Base-by-base conservation (phyloP, 1,140 invertebrate genomes). In the Asbolus verrucosus region DNA sequence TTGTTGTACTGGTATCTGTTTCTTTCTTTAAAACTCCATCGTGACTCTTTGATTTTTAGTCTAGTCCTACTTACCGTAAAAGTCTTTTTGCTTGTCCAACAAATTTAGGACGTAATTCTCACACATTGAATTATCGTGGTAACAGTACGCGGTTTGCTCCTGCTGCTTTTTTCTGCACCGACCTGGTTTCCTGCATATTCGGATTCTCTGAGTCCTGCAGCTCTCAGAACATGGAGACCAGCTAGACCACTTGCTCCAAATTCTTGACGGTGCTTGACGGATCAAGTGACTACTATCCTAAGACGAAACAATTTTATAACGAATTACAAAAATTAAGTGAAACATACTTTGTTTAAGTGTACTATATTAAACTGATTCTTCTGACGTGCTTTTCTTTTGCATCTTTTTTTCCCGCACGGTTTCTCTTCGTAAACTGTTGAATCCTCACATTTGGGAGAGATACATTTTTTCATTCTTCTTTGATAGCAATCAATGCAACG, bases 61-160 rank as follows among this genome's bases (percentile, higher is more conserved):
- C 18, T 43, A 11, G 18, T 16, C n/a, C 21, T 14, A 14, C 14
- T 41, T 15, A 67, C 54, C 46, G 15, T 67, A 31, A 4, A n/a
- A 2, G 14, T 67, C 5, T 2, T 16, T 8, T 16, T 39, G 16
- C 1, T 60, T 65, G 16, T 78, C 71, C 39, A 79, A 39, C 38
- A 79, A 69, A 71, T 73, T 73, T 9, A 90, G 85, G 19, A 93
- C 87, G 88, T 89, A 92, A 39, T 84, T 85, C 77, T 94, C 89
- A 79, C 93, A 95, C 69, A 87, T 88, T 65, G 90, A 92, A 36
- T 90, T 90, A 75, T 92, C 90, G 1, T 89, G 85, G 77, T 93
- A 95, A 77, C 94, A 97, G 73, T 92, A 93, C 3, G 93, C 92
- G 1, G 90, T 91, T 80, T 97, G 73, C 90, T 69, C 88, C 86